Conservation (phyloP, 2,113 vertebrate species). For the Clarias gariepinus region DNA sequence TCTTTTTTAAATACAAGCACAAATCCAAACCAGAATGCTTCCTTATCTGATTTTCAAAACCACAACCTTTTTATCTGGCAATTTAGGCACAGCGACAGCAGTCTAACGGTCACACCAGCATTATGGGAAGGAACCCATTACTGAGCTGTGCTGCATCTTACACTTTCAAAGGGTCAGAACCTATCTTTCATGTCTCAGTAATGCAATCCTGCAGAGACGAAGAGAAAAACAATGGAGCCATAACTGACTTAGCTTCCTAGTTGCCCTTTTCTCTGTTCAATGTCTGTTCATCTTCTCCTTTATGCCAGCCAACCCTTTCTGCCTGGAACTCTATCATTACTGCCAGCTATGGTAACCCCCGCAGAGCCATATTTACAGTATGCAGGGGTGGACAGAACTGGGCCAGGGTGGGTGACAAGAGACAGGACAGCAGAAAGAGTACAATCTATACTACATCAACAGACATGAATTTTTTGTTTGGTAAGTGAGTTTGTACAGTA, state of each 20-base stretch:
- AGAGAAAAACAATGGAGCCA: conserved; percentile 30
- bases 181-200: conserved; percentile 43
- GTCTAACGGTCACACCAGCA: conserved; percentile 39
- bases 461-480: conserved; percentile 41
- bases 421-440: conserved; percentile 42
- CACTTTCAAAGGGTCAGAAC: conserved; percentile 44
- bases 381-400: conserved; percentile 49
- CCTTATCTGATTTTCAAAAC: conserved; percentile 18
- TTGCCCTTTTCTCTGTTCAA: conserved; percentile 46
- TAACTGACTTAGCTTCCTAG: conserved; percentile 39
- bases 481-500: conserved; percentile 10
- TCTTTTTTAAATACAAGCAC: conserved; percentile 2
- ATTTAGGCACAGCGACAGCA: conserved; percentile 42
- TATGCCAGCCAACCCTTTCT: conserved; percentile 46
- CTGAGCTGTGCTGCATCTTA: conserved; percentile 34
- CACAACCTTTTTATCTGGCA: conserved; percentile 17
- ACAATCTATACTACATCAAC: conserved; percentile 45
- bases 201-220: conserved; percentile 24
- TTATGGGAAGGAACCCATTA: conserved; percentile 45
- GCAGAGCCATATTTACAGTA: conserved; percentile 57
- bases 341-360: conserved; percentile 52
- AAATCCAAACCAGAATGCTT: conserved; percentile 22
- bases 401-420: conserved; percentile 40
- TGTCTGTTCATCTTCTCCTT: conserved; percentile 60
- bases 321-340: conserved; percentile 59